phyloP scores from a whole-genome alignment of 2,888 invertebrate genomes.

The Tetropium fuscum region DNA sequence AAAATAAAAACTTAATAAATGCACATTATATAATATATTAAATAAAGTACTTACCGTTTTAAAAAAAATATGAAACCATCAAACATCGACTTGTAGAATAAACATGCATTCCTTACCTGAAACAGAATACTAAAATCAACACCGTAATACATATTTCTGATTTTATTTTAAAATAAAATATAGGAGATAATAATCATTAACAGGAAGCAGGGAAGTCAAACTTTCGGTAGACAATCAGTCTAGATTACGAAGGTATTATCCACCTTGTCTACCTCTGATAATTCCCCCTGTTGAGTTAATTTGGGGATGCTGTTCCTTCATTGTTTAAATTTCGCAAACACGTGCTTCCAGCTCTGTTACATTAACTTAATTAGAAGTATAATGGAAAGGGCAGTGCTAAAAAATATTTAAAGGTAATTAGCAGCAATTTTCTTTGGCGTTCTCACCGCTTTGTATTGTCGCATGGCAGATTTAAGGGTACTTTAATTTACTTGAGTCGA shows the following conservation, averaged over 20 bases:
- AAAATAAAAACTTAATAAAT: too few relatives aligned
- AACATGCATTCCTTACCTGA: conserved; percentile 5
- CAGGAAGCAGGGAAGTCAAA: conserved; percentile 41
- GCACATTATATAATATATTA: too few relatives aligned
- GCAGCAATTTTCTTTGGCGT: conserved; percentile 7
- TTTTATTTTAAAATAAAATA: conserved; percentile 13
- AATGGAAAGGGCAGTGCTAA: conserved; percentile 23
- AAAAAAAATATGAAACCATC: too few relatives aligned
- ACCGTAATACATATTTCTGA: neutral
- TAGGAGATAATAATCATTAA: conserved; percentile 44
- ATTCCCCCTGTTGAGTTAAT: conserved; percentile 52
- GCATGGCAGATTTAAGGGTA: neutral
- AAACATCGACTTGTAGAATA: too few relatives aligned
- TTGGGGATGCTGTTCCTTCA: conserved; percentile 32
- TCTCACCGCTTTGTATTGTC: neutral
- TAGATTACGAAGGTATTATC: conserved; percentile 54
- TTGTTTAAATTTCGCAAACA: conserved; percentile 33
- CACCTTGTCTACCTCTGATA: conserved; percentile 57
- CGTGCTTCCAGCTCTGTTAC: conserved; percentile 48
- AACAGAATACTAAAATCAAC: conserved; percentile 10
- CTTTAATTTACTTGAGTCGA: conserved; percentile 8
- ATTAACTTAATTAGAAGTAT: conserved; percentile 33
- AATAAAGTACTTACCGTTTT: too few relatives aligned
- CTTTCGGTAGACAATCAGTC: conserved; percentile 54
- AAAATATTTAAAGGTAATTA: conserved; percentile 25